Evolutionary conservation across 1,140 invertebrate species (phyloP).

Genomic region (Matsumurasca onukii): DNA sequence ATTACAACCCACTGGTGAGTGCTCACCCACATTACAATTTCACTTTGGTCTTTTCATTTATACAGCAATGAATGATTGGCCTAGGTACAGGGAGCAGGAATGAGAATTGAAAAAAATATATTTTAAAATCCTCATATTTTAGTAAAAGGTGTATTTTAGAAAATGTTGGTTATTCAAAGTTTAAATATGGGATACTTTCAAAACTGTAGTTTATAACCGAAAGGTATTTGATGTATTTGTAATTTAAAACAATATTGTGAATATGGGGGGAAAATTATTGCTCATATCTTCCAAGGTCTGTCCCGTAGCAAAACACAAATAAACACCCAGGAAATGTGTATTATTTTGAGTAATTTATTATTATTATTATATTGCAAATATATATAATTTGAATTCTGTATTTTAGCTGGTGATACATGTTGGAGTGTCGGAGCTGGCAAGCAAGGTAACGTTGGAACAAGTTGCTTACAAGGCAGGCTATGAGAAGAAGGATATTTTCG

Average conservation of each 20-base stretch:
- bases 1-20: conserved; percentile 62
- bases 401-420: conserved; percentile 63
- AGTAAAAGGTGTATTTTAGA: background rate
- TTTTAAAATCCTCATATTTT: background rate
- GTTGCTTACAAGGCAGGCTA: conserved; percentile 59
- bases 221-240: background rate
- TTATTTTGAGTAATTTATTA: background rate
- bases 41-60: background rate
- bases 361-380: background rate
- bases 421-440: conserved; percentile 57
- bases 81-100: background rate
- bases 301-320: background rate
- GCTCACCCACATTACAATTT: background rate
- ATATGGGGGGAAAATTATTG: background rate
- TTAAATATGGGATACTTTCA: too few species aligned
- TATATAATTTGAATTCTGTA: too few species aligned
- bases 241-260: background rate
- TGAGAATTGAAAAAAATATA: background rate
- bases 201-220: too few species aligned
- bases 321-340: background rate
- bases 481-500: conserved; percentile 50
- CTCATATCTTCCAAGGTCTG: background rate
- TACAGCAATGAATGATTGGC: background rate
- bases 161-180: background rate
- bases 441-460: conserved; percentile 58